phyloP scores from a whole-genome alignment of 1,140 invertebrate genomes.

The Acromyrmex heyeri region DNA sequence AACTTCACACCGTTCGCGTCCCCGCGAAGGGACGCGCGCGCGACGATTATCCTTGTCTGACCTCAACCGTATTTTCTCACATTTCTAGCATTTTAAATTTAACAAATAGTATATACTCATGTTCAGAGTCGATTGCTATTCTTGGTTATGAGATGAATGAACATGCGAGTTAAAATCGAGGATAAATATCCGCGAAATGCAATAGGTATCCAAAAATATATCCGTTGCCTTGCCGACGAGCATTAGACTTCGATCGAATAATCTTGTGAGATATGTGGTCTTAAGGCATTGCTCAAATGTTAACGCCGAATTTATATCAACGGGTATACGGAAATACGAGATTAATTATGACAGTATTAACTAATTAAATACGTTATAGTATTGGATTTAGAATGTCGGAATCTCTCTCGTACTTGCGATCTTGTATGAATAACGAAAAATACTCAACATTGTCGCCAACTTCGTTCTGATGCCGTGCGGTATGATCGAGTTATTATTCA shows the following conservation, averaged over 20 bases:
- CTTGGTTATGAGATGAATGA: background rate
- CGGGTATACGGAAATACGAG: background rate
- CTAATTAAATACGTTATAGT: background rate
- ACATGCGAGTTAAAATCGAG: background rate
- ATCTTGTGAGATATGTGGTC: background rate
- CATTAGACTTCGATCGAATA: background rate
- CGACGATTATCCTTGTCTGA: background rate
- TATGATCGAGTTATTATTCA: background rate
- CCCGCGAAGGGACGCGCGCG: background rate
- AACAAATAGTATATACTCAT: background rate
- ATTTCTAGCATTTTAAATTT: background rate
- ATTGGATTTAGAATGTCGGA: background rate
- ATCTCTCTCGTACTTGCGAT: background rate
- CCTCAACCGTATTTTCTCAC: background rate
- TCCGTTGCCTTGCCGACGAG: background rate
- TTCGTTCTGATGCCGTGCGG: background rate
- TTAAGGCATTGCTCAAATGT: background rate
- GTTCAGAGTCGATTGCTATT: background rate
- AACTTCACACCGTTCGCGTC: too few species aligned
- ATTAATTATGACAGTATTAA: background rate
- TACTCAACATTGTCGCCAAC: background rate
- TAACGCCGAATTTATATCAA: background rate
- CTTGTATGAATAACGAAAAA: background rate
- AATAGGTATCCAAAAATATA: background rate
- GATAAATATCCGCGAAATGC: background rate